These are phyloP conservation scores for Acinonyx jubatus DNA, from an alignment of 2,113 vertebrate genomes.

Conservation along the genomic window DNA sequence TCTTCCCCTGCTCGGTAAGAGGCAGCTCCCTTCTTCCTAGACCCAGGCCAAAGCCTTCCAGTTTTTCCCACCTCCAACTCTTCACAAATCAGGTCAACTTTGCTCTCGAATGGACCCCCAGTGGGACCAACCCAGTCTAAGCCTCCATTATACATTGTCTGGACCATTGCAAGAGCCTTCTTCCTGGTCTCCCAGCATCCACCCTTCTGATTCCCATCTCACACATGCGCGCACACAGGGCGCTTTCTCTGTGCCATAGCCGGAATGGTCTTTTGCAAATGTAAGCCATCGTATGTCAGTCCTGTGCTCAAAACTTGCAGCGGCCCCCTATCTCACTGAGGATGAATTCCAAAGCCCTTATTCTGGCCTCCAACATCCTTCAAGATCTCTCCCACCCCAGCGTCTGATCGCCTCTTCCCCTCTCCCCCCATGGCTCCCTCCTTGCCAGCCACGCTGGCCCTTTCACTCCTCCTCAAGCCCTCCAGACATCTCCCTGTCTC, in stretches of 20 bases:
- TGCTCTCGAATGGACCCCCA: neutral
- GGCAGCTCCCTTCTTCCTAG: neutral
- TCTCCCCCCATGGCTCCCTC: neutral
- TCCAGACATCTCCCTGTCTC: neutral
- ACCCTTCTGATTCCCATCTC: neutral
- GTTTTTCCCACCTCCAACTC: neutral
- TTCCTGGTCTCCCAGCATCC: neutral
- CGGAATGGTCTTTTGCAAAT: neutral
- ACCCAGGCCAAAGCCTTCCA: neutral
- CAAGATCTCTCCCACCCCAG: too few species aligned
- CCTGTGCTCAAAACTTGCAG: neutral
- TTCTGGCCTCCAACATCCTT: neutral
- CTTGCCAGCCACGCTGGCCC: too few species aligned
- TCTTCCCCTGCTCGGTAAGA: neutral
- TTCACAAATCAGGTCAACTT: neutral
- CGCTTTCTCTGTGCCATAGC: neutral
- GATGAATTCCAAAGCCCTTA: neutral
- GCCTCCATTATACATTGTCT: rapidly evolving
- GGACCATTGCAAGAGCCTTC: neutral
- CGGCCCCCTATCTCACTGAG: neutral
- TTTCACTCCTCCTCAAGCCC: neutral
- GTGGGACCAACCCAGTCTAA: neutral
- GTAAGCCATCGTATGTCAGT: neutral
- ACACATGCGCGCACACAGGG: neutral
- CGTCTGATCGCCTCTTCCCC: neutral